Percentiles rank a stretch among this genome's conserved stretches.
Conservation (phyloP, 2,888 invertebrate species). For the Protula sp. region DNA sequence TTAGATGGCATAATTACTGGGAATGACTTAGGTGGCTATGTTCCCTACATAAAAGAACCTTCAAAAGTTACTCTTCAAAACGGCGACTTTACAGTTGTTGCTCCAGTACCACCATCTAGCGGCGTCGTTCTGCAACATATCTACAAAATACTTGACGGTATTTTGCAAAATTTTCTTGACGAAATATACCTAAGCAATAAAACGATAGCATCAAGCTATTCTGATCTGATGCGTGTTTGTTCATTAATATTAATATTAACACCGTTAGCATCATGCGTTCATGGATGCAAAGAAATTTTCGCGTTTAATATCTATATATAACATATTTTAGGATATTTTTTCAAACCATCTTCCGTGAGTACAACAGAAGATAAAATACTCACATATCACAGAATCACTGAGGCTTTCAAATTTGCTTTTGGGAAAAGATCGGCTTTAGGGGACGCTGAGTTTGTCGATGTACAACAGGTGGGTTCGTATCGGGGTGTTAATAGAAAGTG, state of each 20-base stretch:
- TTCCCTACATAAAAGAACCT: neutral
- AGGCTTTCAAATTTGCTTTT: conserved; percentile 87
- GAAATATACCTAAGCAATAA: no score
- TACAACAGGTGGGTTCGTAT: conserved; percentile 70
- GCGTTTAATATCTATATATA: no score
- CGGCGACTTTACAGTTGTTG: neutral
- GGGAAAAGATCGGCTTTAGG: conserved; percentile 79
- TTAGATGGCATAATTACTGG: neutral
- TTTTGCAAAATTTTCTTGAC: no score
- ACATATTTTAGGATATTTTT: no score
- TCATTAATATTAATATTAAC: no score
- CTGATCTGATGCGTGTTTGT: no score
- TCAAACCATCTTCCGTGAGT: no score
- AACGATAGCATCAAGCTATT: no score
- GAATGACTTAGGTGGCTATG: neutral
- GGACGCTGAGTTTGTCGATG: conserved; percentile 70
- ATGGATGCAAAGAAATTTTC: no score
- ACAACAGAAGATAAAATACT: no score
- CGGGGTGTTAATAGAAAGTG: no score
- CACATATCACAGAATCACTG: conserved; percentile 79
- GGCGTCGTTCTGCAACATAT: neutral
- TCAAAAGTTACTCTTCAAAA: neutral
- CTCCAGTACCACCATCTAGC: neutral
- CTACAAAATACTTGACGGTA: neutral
- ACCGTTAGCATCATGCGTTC: no score